A percentile compares a stretch with the other conserved stretches of the same genome.
Evolutionary conservation across 2,113 vertebrate genomes (phyloP).

Genomic region (Felis catus): F.catus_Fca126_mat1.0 CM031416.1:116832501-116833000

Average conservation of each 20-base stretch:
- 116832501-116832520: not conserved
- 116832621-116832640: not conserved
- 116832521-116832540: conserved; percentile 6
- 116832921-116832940: not conserved
- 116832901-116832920: conserved; percentile 24
- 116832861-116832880: not conserved
- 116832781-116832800: conserved; percentile 12
- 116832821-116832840: not conserved
- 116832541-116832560: conserved; percentile 39
- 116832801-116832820: conserved; percentile 2
- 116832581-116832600: not conserved
- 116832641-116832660: conserved; percentile 22
- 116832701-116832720: conserved; percentile 7
- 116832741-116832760: conserved; percentile 41
- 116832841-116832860: not conserved
- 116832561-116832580: conserved; percentile 26
- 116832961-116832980: not conserved
- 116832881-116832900: not conserved
- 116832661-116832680: not conserved
- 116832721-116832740: conserved; percentile 4
- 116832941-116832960: not conserved
- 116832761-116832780: conserved; percentile 31
- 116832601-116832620: not conserved
- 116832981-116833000: not conserved
- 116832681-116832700: conserved; percentile 11